Percentiles rank a stretch among this genome's conserved stretches.
These are phyloP conservation scores for Craterocephalus amniculus DNA, from an alignment of 2,797 vertebrate species.

Conservation along the genomic window DNA sequence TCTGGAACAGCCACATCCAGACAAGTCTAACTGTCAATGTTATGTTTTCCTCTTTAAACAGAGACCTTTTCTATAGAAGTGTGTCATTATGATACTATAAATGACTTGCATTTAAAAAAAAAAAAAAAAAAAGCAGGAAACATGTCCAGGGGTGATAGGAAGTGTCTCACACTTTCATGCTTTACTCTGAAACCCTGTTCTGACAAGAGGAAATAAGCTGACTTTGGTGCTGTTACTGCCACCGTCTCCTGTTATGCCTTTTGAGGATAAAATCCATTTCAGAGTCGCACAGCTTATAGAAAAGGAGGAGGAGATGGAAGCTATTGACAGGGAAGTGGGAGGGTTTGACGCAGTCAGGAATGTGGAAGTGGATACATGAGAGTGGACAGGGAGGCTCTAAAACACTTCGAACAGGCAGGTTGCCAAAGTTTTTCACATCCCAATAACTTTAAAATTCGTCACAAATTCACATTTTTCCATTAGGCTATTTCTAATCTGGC, in stretches of 20 bases:
- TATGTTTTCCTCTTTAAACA: constrained; percentile 6
- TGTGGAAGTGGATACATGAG: constrained; percentile 52
- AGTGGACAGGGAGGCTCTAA: constrained; percentile 51
- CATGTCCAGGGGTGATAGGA: constrained; percentile 21
- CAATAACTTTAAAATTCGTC: constrained; percentile 4
- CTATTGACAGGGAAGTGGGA: constrained; percentile 32
- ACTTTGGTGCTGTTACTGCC: background rate
- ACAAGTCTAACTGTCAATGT: no score
- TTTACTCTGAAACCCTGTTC: background rate
- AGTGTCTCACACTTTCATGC: constrained; percentile 1
- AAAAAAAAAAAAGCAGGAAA: constrained; percentile 38
- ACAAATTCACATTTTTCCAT: constrained; percentile 4
- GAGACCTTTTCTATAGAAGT: background rate
- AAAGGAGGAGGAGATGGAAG: constrained; percentile 12
- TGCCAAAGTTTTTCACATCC: constrained; percentile 30
- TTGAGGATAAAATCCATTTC: background rate
- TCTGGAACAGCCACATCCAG: background rate
- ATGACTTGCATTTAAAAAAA: background rate
- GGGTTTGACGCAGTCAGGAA: constrained; percentile 49
- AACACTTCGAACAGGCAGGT: constrained; percentile 31
- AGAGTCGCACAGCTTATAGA: background rate
- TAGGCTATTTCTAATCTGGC: no score
- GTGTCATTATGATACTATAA: background rate
- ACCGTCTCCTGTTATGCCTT: background rate
- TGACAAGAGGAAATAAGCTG: constrained; percentile 7